Conservation (phyloP, 2,113 vertebrate species). For the Vicugna pacos region DNA sequence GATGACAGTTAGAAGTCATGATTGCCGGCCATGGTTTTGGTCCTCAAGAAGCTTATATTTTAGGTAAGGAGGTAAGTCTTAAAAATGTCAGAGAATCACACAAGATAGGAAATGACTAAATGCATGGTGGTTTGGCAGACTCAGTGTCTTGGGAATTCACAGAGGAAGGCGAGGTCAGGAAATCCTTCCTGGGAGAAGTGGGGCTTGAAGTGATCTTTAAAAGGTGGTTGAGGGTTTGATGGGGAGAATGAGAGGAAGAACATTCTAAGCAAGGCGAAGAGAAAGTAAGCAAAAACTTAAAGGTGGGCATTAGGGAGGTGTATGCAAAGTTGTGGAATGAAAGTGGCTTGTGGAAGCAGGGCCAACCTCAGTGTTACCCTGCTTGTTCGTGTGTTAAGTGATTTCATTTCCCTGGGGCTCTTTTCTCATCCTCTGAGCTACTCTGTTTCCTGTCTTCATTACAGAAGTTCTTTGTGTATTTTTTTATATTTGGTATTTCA, state of each 20-base stretch:
- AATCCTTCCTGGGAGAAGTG: slow-evolving; percentile 28
- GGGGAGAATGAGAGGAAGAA: background rate
- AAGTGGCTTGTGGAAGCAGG: background rate
- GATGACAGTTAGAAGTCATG: background rate
- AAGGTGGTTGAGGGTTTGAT: background rate
- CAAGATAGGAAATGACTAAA: slow-evolving; percentile 9
- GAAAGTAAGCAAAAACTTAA: slow-evolving; percentile 6
- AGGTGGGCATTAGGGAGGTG: background rate
- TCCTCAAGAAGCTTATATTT: slow-evolving; percentile 45
- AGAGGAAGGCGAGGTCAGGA: background rate
- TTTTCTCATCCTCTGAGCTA: background rate
- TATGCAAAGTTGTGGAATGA: background rate
- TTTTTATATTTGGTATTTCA: slow-evolving; percentile 1
- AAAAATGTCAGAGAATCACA: background rate
- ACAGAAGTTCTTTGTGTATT: background rate
- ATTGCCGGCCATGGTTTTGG: slow-evolving; percentile 2
- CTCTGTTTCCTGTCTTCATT: background rate
- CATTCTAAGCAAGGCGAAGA: background rate
- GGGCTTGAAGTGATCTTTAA: slow-evolving; percentile 23
- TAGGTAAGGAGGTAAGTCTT: background rate
- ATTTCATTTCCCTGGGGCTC: slow-evolving; percentile 2
- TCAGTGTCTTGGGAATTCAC: slow-evolving; percentile 15
- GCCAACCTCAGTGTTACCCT: background rate
- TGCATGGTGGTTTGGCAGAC: background rate
- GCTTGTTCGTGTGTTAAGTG: background rate